Evolutionary conservation across 2,113 vertebrate species (phyloP), one percentile per base, ranked within the genome.

Genomic region (Capreolus pygargus): DNA sequence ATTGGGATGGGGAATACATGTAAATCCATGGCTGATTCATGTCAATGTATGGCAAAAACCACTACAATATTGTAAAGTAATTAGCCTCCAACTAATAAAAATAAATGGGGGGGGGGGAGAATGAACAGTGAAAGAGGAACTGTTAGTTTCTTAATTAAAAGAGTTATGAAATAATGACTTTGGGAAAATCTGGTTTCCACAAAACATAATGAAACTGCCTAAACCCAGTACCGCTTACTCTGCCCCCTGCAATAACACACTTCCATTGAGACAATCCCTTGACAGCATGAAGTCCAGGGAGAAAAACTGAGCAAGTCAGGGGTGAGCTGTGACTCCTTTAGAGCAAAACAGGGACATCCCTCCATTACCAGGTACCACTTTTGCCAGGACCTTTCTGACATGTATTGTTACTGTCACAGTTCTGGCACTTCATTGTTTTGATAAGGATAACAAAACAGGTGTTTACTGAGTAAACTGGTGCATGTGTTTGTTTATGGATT

Each of bases 351-450:
- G 25, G 47, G 61, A 21, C 45, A 64, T 16, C 9, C 15, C 47
- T 7, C 28, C n/a, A 21, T 94, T 86, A 93, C 64, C 82, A 97
- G 60, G 70, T 82, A 60, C 55, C 85, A 92, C 61, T 91, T 91
- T 78, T 89, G 39, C 67, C 19, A 36, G 64, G n/a, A 70, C 19
- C 9, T 70, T 70, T 70, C 5, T 23, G 70, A 43, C 50, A 50
- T 55, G 27, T 33, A 19, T 25, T 83, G 36, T 95, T 76, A 11
- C 45, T 92, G 45, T 58, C 89, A 83, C 19, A 36, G 27, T 58
- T 89, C 13, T 88, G 47, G 27, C 79, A 95, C 55, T 45, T 90
- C 93, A 76, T 74, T n/a, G 30, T 93, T 97, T 89, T 47, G 2
- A 45, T 47, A 28, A 78, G 14, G 74, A 6, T 74, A 25, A 74